phyloP scores from a whole-genome alignment of 2,888 invertebrate species.

The Parnassius apollo region DNA sequence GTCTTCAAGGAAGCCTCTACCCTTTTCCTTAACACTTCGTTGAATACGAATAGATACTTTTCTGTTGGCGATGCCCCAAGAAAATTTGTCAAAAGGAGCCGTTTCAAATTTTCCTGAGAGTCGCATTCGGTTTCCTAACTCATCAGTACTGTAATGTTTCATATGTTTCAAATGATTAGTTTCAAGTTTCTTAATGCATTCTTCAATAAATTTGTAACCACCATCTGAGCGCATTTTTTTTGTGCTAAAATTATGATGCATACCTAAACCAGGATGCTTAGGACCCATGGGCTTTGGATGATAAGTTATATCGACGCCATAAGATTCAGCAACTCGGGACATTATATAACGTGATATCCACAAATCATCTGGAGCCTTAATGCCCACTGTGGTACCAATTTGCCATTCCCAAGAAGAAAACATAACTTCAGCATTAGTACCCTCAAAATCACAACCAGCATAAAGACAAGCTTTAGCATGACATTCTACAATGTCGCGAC shows the following conservation, averaged over 20 bases:
- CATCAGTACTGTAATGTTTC: slow-evolving; percentile 93
- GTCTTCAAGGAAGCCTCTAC: slow-evolving; percentile 96
- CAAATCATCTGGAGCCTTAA: slow-evolving; percentile 89
- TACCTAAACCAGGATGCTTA: slow-evolving; percentile 93
- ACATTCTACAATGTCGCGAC: slow-evolving; percentile 95
- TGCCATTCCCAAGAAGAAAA: slow-evolving; percentile 95
- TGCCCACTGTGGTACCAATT: slow-evolving; percentile 94
- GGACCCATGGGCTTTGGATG: slow-evolving; percentile 89
- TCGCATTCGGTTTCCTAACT: slow-evolving; percentile 95
- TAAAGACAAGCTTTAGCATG: slow-evolving; percentile 92
- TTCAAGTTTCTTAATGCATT: slow-evolving; percentile 94
- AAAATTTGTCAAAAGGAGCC: slow-evolving; percentile 95
- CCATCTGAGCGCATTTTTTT: slow-evolving; percentile 91
- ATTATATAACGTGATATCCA: slow-evolving; percentile 93
- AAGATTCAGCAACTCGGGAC: slow-evolving; percentile 92
- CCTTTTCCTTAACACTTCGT: slow-evolving; percentile 91
- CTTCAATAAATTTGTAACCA: slow-evolving; percentile 87
- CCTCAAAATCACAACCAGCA: slow-evolving; percentile 94
- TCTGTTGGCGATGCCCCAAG: slow-evolving; percentile 93
- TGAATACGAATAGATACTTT: slow-evolving; percentile 96
- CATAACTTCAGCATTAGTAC: slow-evolving; percentile 99
- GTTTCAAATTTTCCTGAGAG: slow-evolving; percentile 97
- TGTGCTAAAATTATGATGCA: slow-evolving; percentile 95
- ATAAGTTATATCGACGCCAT: slow-evolving; percentile 85
- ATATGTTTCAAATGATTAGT: slow-evolving; percentile 95